Evolutionary conservation across 2,888 invertebrate genomes (phyloP).

Genomic region (Acheta domesticus): DNA sequence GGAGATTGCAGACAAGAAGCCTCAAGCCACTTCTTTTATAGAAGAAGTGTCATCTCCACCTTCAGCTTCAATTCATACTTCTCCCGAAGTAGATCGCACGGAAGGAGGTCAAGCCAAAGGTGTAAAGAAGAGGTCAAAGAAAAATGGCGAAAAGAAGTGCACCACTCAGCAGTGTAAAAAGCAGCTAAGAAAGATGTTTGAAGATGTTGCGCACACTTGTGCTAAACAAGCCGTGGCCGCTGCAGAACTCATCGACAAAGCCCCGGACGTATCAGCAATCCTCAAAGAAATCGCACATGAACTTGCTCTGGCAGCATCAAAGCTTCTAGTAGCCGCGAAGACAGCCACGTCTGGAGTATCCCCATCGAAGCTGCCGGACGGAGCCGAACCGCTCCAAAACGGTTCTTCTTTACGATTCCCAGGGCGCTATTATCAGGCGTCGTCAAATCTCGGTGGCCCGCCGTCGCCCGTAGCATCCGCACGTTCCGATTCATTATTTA

Average conservation of each 20-base stretch:
- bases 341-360: background rate
- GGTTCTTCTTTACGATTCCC: conserved; percentile 11
- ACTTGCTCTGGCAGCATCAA: background rate
- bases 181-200: background rate
- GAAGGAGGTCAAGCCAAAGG: background rate
- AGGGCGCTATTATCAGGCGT: conserved; percentile 18
- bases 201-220: background rate
- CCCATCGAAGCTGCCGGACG: background rate
- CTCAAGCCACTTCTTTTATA: background rate
- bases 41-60: background rate
- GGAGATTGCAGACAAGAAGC: background rate
- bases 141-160: background rate
- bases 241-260: background rate
- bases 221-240: conserved; percentile 1
- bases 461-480: background rate
- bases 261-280: background rate
- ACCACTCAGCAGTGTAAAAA: background rate
- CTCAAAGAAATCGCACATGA: background rate
- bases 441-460: conserved; percentile 1
- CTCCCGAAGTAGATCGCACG: background rate
- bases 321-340: background rate
- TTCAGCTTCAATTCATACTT: background rate
- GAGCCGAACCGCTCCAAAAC: background rate
- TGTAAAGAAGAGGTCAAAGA: conserved; percentile 18
- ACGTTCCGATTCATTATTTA: conserved; percentile 18